Base-by-base conservation (phyloP, 1,140 invertebrate genomes). In the Bombus vancouverensis region DNA sequence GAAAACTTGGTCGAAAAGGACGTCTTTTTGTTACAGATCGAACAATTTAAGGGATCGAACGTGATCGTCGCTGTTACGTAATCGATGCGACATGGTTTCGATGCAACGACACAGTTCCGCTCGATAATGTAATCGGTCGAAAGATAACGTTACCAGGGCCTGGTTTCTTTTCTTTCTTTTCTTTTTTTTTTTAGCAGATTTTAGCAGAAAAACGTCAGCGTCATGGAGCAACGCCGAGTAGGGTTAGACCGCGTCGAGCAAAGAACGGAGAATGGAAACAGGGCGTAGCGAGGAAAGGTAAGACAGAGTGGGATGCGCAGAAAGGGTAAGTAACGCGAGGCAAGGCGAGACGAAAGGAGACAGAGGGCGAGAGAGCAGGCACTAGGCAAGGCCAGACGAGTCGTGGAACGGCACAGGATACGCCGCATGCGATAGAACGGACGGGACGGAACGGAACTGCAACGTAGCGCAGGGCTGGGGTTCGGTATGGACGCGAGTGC, bases 351-450 rank as follows among this genome's bases (percentile, higher is more conserved):
- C 32, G 73, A 42, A 32, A 37, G 59, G 32, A 39, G 81, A 53
- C 12, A 44, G 32, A 57, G 15, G 32, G 42, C 28, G 32, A 53
- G 12, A 44, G 62, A 22, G 75, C 57, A 62, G 44, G 42, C 10
- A 34, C 32, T 65, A 47, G 72, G 42, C 59, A 37, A 66, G 44
- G 74, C 34, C 62, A 66, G 62, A 37, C 44, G 68, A 81, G n/a
- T n/a, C 18, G 15, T 77, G 75, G 32, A 74, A 74, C 72, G 42
- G 32, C 42, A 74, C n/a, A 47, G 76, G 76, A 78, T 65, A n/a
- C 42, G 32, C 39, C 18, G 8, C 37, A 9, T 62, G 28, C 25
- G 57, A 44, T 13, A 6, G 39, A 65, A 34, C 39, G 39, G 18
- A 77, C 25, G 75, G 57, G 28, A 66, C 42, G 13, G 34, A 47